Base-by-base conservation (phyloP, 2,888 invertebrate genomes). In the Agrochola lychnidis region DNA sequence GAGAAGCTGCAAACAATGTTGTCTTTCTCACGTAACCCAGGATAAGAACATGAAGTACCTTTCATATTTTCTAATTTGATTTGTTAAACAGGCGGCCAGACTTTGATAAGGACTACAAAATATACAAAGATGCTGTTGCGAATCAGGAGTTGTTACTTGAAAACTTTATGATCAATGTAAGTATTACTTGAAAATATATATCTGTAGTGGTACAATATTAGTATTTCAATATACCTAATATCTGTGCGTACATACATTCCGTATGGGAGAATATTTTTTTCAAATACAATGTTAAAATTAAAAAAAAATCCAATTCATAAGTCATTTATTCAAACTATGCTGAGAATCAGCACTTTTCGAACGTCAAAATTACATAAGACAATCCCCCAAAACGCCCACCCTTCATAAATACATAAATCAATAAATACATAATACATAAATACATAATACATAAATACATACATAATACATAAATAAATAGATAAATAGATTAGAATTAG, bases 21-120 rank as follows among this genome's bases (percentile, higher is more conserved):
- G 25, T 45, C 25, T 66, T 66, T 48, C 45, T 48, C 25, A 22
- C 14, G 48, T 48, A 51, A 2, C 30, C 14, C 4, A 45, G 22
- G 1, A 62, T 30, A 64, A 42, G 10, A n/a, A 42, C 16, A 36
- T 36, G 4, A 30, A 30, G 30, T 30, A 30, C 22, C 30, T 36
- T 36, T 16, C 10, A n/a, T 40, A 12, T 36, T 56, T 67, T 68
- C 16, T n/a, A 19, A 56, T 56, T 51, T n/a, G 6, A 30, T 45
- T 42, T 74, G 5, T 48, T 36, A 22, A 92, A 22, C 88, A 96
- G 96, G 82, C 94, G 95, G 6, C 95, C 97, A 30, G 97, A 97
- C 89, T 99, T 99, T 91, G 98, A 99, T 88, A 96, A 96, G 64
- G 99, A 99, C 91, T 99, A 98, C 91, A 97, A 97, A 77, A 96